Evolutionary conservation across 2,113 vertebrate genomes (phyloP), one percentile per base, ranked within the genome.

Genomic region (Toxostoma redivivum): DNA sequence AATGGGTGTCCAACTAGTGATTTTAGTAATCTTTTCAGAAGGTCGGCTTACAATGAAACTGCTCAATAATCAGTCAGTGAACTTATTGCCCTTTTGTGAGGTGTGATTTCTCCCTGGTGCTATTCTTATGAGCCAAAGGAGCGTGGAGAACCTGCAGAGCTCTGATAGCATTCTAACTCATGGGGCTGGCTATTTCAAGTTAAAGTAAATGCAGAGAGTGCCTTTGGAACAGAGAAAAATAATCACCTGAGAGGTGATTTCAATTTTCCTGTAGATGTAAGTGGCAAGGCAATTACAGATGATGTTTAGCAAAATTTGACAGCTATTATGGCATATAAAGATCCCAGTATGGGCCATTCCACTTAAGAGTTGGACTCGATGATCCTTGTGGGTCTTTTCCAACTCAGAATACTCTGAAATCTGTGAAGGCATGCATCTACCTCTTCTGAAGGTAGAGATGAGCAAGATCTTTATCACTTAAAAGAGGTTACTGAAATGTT

Each of bases 11-110:
- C 40, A 83, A 17, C 28, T 38, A 27, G 10, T 33, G 51, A 82
- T 72, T 92, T 86, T 35, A 42, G 7, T 91, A 79, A 69, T 71
- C 21, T 12, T 71, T 61, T 84, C n/a, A 67, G 66, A 92, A 91
- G 35, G 8, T 35, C 5, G 21, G 8, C 33, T 60, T 67, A 57
- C 3, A 80, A 37, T 62, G 60, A 70, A 80, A 57, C 24, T 66
- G 33, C 47, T 92, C 58, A 42, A 38, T 77, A 82, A 90, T 77
- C 12, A 16, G 6, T 57, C 35, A 44, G 31, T 72, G 69, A 37
- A 44, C 30, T 76, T 90, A 22, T 0, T 91, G 30, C 22, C 22
- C 31, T 90, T 47, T 81, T 78, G 20, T 70, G 69, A 86, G 79
- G 27, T 62, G 27, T 54, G 14, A 50, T 90, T 82, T 40, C 37